These are phyloP conservation scores for Limenitis camilla DNA, from an alignment of 2,888 invertebrate species.

Conservation along the genomic window DNA sequence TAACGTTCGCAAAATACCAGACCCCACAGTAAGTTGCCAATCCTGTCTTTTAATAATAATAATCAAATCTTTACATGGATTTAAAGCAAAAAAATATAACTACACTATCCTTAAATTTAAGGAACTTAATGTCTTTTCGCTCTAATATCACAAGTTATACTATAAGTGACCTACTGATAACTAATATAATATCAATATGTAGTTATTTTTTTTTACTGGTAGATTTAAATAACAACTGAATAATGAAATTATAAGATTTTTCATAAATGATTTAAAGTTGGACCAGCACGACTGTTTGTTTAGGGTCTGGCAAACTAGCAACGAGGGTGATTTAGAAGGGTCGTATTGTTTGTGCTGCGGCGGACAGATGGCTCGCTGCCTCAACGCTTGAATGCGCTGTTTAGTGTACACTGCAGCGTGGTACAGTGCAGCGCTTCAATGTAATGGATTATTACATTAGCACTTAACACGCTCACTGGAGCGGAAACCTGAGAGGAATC, in stretches of 20 bases:
- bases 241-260: slow-evolving; percentile 26
- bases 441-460: slow-evolving; percentile 75
- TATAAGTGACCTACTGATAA: too few species aligned
- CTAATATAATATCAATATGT: too few species aligned
- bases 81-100: slow-evolving; percentile 47
- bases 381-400: slow-evolving; percentile 70
- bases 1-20: slow-evolving; percentile 52
- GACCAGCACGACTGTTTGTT: slow-evolving; percentile 48
- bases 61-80: slow-evolving; percentile 61
- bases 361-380: slow-evolving; percentile 66
- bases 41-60: slow-evolving; percentile 58
- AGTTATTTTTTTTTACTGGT: too few species aligned
- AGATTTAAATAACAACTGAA: too few species aligned
- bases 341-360: slow-evolving; percentile 61
- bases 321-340: slow-evolving; percentile 63
- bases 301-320: slow-evolving; percentile 60
- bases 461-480: slow-evolving; percentile 71
- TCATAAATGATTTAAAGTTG: slow-evolving; percentile 27
- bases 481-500: slow-evolving; percentile 54
- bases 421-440: slow-evolving; percentile 59
- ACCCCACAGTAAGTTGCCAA: slow-evolving; percentile 41
- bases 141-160: too few species aligned
- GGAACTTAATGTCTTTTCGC: too few species aligned
- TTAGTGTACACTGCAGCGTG: slow-evolving; percentile 51
- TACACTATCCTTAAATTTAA: slow-evolving; percentile 36